A percentile compares a stretch with the other conserved stretches of the same genome.
phyloP scores from a whole-genome alignment of 2,797 vertebrate genomes.

The Lates japonicus region DNA sequence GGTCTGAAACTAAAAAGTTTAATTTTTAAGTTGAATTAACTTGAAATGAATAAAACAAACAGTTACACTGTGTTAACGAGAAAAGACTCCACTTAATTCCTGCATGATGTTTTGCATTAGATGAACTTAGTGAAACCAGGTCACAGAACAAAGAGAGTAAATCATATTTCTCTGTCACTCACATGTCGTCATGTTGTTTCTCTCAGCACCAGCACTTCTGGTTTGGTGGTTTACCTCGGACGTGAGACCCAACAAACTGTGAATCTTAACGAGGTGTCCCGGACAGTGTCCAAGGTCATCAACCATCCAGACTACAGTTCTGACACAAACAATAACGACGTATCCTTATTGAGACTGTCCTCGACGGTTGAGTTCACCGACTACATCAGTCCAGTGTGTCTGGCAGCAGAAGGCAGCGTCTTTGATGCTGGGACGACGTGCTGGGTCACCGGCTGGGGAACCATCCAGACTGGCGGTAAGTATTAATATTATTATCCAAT shows the following conservation, averaged over 20 bases:
- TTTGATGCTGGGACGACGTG: neutral
- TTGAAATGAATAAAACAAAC: too few relatives aligned
- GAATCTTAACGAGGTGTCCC: neutral
- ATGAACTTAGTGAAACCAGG: too few relatives aligned
- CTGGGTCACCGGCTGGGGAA: slow-evolving; percentile 80
- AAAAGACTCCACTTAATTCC: too few relatives aligned
- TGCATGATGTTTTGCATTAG: neutral
- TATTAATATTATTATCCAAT: neutral
- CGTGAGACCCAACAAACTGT: fast-evolving
- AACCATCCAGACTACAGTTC: neutral
- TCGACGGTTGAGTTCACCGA: slow-evolving; percentile 52
- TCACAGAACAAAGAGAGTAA: too few relatives aligned
- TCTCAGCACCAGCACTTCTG: fast-evolving
- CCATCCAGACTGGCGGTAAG: neutral
- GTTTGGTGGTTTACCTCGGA: slow-evolving; percentile 34
- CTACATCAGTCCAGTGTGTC: slow-evolving; percentile 81
- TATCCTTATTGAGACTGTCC: slow-evolving; percentile 64
- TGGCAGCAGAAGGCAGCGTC: slow-evolving; percentile 46
- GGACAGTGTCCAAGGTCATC: neutral
- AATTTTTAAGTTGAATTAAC: too few relatives aligned
- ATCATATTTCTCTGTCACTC: neutral
- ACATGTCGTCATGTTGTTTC: too few relatives aligned
- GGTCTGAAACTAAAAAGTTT: too few relatives aligned
- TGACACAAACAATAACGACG: slow-evolving; percentile 21
- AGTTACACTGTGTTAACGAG: too few relatives aligned